Conservation (phyloP, 1,140 invertebrate species). For the Diabrotica virgifera region DNA sequence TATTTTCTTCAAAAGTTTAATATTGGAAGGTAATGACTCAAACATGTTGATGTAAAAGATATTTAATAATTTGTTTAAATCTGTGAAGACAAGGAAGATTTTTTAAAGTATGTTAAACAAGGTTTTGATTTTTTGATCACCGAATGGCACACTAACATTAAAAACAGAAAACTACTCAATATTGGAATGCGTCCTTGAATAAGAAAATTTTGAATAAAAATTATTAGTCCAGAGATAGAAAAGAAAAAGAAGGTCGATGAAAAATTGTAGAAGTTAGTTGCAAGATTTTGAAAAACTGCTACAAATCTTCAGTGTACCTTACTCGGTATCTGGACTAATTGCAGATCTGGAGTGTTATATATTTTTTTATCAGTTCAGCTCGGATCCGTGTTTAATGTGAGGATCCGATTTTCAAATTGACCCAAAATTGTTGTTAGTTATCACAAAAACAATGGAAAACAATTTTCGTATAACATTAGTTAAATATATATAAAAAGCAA, state of each 20-base stretch:
- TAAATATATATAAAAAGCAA: conserved; percentile 22
- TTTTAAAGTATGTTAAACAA: too few relatives aligned
- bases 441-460: conserved; percentile 1
- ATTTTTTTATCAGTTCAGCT: conserved; percentile 16
- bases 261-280: conserved; percentile 6
- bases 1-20: too few relatives aligned
- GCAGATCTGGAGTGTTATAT: conserved; percentile 16
- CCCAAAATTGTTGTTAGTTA: conserved; percentile 5
- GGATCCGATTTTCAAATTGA: not conserved
- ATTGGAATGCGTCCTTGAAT: conserved; percentile 37
- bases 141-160: conserved; percentile 42
- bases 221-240: not conserved
- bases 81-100: too few relatives aligned
- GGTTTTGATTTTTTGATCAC: conserved; percentile 21
- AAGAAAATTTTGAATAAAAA: conserved; percentile 17
- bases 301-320: not conserved
- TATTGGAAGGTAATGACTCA: too few relatives aligned
- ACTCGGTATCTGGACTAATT: conserved; percentile 1
- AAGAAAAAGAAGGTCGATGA: conserved; percentile 10
- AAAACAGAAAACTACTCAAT: conserved; percentile 33
- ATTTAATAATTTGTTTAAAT: too few relatives aligned
- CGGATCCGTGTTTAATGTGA: not conserved
- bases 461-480: conserved; percentile 15
- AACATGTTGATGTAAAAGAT: too few relatives aligned
- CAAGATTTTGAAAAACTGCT: not conserved